phyloP scores from a whole-genome alignment of 1,140 invertebrate genomes.

The Antheraea mylitta region DNA sequence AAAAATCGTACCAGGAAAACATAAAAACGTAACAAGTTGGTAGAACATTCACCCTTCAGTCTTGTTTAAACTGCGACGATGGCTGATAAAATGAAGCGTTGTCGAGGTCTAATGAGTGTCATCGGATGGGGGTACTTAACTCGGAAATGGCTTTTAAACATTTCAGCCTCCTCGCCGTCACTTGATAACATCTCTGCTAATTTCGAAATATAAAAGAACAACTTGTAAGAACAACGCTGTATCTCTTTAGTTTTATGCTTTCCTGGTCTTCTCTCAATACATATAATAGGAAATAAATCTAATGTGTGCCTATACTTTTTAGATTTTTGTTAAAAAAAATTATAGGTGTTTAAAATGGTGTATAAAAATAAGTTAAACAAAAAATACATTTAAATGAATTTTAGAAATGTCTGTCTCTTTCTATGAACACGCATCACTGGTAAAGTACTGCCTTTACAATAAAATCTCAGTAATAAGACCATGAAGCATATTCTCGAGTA shows the following conservation, averaged over 20 bases:
- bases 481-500: no score
- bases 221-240: background rate
- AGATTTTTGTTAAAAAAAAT: no score
- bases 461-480: no score
- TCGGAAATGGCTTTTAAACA: background rate
- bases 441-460: no score
- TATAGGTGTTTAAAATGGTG: no score
- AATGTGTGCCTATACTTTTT: no score
- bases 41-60: background rate
- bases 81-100: background rate
- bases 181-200: background rate
- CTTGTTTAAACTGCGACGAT: background rate
- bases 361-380: no score
- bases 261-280: background rate
- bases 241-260: background rate
- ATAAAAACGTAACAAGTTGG: background rate
- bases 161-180: background rate
- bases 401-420: no score
- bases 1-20: background rate
- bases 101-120: slow-evolving; percentile 1
- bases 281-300: no score
- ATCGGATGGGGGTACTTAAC: background rate
- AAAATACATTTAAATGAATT: no score
- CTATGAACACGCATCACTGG: no score
- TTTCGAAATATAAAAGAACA: background rate